Conservation (phyloP, 2,888 invertebrate genomes). For the Conchocele bisecta region DNA sequence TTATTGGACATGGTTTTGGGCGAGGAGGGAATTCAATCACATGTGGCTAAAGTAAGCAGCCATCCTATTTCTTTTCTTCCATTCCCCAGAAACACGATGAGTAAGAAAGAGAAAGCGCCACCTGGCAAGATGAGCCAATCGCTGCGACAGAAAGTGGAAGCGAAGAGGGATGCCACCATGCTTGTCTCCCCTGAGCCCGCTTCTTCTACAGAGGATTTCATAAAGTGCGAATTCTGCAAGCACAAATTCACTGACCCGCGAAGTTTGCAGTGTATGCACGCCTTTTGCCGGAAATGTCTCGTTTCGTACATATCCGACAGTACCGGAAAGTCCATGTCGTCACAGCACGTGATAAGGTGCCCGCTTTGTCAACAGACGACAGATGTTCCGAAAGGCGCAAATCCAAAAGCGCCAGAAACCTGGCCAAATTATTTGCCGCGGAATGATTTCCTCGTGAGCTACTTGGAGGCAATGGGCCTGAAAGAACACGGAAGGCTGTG, state of each 20-base stretch:
- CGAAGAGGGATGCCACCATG: too few relatives aligned
- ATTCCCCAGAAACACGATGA: too few relatives aligned
- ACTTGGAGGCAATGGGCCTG: conserved; percentile 48
- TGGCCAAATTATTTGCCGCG: conserved; percentile 47
- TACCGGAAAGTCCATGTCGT: not conserved
- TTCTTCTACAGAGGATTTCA: conserved; percentile 52
- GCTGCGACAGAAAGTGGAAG: too few relatives aligned
- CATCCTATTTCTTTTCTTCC: too few relatives aligned
- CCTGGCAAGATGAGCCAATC: too few relatives aligned
- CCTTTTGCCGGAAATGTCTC: conserved; percentile 47
- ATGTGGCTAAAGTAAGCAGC: too few relatives aligned
- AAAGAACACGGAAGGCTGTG: conserved; percentile 53
- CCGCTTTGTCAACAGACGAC: conserved; percentile 48
- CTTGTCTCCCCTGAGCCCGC: too few relatives aligned
- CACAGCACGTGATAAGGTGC: conserved; percentile 22
- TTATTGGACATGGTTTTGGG: too few relatives aligned
- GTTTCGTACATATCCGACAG: conserved; percentile 41
- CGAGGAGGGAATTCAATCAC: too few relatives aligned
- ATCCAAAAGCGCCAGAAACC: conserved; percentile 25
- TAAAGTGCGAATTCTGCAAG: conserved; percentile 50
- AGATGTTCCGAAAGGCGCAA: conserved; percentile 7
- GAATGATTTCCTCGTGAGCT: conserved; percentile 49
- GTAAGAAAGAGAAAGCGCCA: too few relatives aligned
- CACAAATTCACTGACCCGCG: conserved; percentile 42
- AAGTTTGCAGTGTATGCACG: conserved; percentile 46